Conservation (phyloP, 2,113 vertebrate species). For the Acrocephalus kingi region DNA sequence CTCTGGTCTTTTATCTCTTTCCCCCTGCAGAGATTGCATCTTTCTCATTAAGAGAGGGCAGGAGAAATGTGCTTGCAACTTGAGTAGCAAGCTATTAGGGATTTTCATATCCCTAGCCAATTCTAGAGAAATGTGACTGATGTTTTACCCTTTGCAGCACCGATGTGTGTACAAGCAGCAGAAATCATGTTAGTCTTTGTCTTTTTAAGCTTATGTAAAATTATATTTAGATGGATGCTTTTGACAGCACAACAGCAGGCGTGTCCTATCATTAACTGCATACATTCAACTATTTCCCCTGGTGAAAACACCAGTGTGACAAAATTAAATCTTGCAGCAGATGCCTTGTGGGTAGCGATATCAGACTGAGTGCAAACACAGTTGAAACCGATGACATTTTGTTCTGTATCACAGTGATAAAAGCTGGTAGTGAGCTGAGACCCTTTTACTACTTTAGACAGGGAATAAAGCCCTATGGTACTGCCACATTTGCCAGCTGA, state of each 20-base stretch:
- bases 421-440: neutral
- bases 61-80: neutral
- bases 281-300: slow-evolving; percentile 1
- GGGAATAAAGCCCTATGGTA: neutral
- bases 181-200: neutral
- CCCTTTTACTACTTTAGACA: neutral
- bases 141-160: neutral
- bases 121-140: neutral
- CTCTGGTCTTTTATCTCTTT: neutral
- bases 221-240: slow-evolving; percentile 22
- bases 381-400: slow-evolving; percentile 30
- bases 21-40: neutral
- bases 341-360: slow-evolving; percentile 55
- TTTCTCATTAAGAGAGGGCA: neutral
- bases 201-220: slow-evolving; percentile 14
- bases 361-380: slow-evolving; percentile 50
- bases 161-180: neutral
- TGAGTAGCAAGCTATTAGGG: neutral
- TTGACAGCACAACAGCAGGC: slow-evolving; percentile 13
- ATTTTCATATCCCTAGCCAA: neutral
- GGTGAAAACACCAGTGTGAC: slow-evolving; percentile 26
- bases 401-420: slow-evolving; percentile 31
- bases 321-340: slow-evolving; percentile 54
- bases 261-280: neutral
- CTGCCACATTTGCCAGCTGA: neutral